Percentiles rank a stretch among this genome's conserved stretches.
Evolutionary conservation across 2,797 vertebrate species (phyloP).

Genomic region (Natrix natrix): DNA sequence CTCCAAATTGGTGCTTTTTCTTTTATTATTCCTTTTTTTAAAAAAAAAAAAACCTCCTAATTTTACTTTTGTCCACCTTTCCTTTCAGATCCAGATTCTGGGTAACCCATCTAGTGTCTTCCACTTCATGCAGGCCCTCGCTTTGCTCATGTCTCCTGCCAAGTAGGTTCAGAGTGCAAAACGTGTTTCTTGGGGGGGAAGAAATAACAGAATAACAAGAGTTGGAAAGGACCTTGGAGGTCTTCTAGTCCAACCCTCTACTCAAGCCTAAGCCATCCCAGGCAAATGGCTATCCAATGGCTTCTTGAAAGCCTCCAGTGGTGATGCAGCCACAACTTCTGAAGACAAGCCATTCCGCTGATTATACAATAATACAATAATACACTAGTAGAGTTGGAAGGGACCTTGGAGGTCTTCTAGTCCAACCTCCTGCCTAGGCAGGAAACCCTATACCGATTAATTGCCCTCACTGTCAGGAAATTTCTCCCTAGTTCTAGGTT

Average conservation of each 20-base stretch:
- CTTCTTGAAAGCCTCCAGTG: not conserved
- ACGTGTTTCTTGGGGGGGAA: not conserved
- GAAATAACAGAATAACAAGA: not conserved
- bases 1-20: no score
- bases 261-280: not conserved
- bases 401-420: no score
- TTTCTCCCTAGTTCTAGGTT: not conserved
- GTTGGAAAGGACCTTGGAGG: not conserved
- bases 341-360: accelerated
- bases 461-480: not conserved
- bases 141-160: slow-evolving; percentile 91
- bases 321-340: accelerated
- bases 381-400: no score
- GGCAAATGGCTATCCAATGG: not conserved
- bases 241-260: not conserved
- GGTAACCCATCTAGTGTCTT: slow-evolving; percentile 85
- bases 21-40: no score
- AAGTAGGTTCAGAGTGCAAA: slow-evolving; percentile 75
- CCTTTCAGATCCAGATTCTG: slow-evolving; percentile 85
- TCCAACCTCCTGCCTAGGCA: no score
- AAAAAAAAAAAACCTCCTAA: no score
- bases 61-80: slow-evolving; percentile 2
- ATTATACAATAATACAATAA: no score
- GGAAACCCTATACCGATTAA: no score
- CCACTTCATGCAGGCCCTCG: slow-evolving; percentile 95